phyloP scores from a whole-genome alignment of 2,797 vertebrate genomes.

The Rhinella marina region DNA sequence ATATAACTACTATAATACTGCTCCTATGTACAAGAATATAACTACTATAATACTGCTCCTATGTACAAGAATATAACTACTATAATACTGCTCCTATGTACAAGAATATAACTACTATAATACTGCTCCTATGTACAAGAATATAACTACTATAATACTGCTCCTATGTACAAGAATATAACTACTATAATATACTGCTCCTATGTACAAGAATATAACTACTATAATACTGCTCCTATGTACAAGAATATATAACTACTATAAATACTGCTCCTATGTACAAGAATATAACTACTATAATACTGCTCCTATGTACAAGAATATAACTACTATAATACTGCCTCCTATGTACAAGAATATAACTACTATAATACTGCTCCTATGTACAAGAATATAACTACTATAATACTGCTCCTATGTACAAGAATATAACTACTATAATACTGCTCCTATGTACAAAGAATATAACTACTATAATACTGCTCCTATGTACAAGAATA shows the following conservation, averaged over 20 bases:
- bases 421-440: slow-evolving; percentile 19
- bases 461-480: slow-evolving; percentile 30
- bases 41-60: slow-evolving; percentile 2
- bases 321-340: slow-evolving; percentile 1
- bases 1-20: slow-evolving; percentile 7
- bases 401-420: background rate
- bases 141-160: slow-evolving; percentile 12
- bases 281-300: background rate
- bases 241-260: slow-evolving; percentile 8
- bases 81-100: slow-evolving; percentile 2
- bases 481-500: slow-evolving; percentile 3
- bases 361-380: too few species aligned
- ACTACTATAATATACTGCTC: background rate
- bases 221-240: background rate
- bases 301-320: background rate
- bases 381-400: slow-evolving; percentile 3
- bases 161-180: background rate
- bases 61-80: background rate
- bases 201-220: slow-evolving; percentile 2
- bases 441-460: background rate
- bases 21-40: background rate
- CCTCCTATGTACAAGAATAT: too few species aligned
- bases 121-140: background rate
- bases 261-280: background rate
- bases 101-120: slow-evolving; percentile 4